Evolutionary conservation across 1,140 invertebrate species (phyloP).

Genomic region (Cotesia glomerata): DNA sequence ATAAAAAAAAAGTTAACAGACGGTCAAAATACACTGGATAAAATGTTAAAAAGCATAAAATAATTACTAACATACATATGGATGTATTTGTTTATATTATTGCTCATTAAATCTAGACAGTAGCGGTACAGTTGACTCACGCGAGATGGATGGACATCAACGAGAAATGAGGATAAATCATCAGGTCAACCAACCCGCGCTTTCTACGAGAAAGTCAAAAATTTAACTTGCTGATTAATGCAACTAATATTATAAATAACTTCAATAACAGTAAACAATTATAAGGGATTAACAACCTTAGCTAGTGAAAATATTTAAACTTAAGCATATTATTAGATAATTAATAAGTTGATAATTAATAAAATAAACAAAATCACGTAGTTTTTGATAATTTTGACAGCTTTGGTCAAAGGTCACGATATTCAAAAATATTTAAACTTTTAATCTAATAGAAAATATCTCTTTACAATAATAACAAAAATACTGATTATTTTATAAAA

Average conservation of each 20-base stretch:
- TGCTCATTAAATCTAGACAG: neutral
- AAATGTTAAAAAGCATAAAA: neutral
- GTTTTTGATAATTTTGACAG: too few species aligned
- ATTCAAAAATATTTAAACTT: too few species aligned
- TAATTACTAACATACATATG: neutral
- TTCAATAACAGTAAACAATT: too few species aligned
- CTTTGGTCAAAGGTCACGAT: too few species aligned
- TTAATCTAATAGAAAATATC: too few species aligned
- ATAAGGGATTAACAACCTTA: too few species aligned
- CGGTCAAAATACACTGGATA: neutral
- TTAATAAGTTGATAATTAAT: too few species aligned
- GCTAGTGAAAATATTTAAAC: too few species aligned
- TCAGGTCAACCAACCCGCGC: slow-evolving; percentile 19
- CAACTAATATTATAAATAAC: neutral
- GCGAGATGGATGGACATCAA: slow-evolving; percentile 16
- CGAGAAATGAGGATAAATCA: slow-evolving; percentile 20
- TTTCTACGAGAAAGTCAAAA: slow-evolving; percentile 18
- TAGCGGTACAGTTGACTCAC: neutral
- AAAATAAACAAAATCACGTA: too few species aligned
- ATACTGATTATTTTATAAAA: too few species aligned
- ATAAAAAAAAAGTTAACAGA: neutral
- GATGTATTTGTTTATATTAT: neutral
- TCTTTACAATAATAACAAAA: too few species aligned
- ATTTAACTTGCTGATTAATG: neutral
- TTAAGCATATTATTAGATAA: too few species aligned